Evolutionary conservation across 1,140 invertebrate genomes (phyloP), one percentile per base, ranked within the genome.

Genomic region (Chironomus striatipennis): DNA sequence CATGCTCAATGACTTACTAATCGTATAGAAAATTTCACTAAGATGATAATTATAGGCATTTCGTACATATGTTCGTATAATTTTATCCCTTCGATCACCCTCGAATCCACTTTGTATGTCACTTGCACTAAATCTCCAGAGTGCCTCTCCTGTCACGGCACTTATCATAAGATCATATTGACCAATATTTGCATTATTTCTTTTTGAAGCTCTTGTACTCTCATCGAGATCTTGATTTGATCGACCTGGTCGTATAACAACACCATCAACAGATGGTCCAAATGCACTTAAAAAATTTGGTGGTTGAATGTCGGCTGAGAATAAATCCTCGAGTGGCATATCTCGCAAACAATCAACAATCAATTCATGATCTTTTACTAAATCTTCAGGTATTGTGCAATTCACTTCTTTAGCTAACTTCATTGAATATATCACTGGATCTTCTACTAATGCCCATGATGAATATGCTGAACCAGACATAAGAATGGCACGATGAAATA

Each of bases 11-110:
- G 42, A 75, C 57, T 72, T 18, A 80, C 84, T 83, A 76, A 92
- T 90, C 57, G 97, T 98, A 79, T 97, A 95, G 84, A 96, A 97
- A 81, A 99, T 98, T 83, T 99, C 96, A 78, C 95, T 96, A 76
- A 97, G 87, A 82, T 98, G 96, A 84, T 94, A 97, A 75, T 89
- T 91, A 85, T 95, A 97, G 42, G 95, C 90, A 83, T 98, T 98
- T 73, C 96, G 87, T 15, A 95, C 92, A 79, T 98, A 94, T 8
- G 96, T 98, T 77, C 96, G 86, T 77, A 98, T 89, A 78, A 98
- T 96, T 81, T 92, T 90, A 80, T 96, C 93, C 75, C 96, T 88
- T 75, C 94, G 85, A 75, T 93, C 91, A 67, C 93, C 91, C 79
- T 96, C 93, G 79, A 99, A 95, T 20, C 97, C 97, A 77, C 88